Evolutionary conservation across 1,140 invertebrate species (phyloP).

Genomic region (Halictus rubicundus): DNA sequence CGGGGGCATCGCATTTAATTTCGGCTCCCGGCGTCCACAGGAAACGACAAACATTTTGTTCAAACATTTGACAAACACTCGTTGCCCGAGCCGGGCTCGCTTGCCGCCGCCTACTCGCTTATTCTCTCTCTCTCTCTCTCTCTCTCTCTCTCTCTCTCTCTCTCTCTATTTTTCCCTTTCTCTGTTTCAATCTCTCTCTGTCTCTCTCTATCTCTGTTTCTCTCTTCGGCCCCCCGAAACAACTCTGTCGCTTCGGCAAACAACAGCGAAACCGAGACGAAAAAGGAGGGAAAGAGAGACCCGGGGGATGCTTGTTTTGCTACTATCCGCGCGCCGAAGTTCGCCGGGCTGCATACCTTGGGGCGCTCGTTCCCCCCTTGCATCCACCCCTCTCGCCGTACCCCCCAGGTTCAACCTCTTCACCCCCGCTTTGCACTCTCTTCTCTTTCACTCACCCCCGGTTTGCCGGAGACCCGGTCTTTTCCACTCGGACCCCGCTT

Average conservation of each 20-base stretch:
- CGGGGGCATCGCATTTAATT: conserved; percentile 75
- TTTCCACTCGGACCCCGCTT: not conserved
- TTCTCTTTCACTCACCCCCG: not conserved
- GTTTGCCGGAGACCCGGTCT: no score
- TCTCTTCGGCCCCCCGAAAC: conserved; percentile 61
- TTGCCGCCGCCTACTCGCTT: conserved; percentile 17
- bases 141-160: no score
- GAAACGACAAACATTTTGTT: conserved; percentile 78
- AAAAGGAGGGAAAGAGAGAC: conserved; percentile 49
- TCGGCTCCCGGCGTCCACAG: conserved; percentile 62
- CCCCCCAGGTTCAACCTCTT: conserved; percentile 36
- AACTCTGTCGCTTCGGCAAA: conserved; percentile 74
- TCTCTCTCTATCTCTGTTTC: not conserved
- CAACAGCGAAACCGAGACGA: conserved; percentile 66
- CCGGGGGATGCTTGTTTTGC: conserved; percentile 63
- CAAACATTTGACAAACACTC: conserved; percentile 80
- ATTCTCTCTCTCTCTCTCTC: conserved; percentile 11
- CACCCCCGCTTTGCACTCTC: conserved; percentile 10
- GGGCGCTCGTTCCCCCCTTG: conserved; percentile 56
- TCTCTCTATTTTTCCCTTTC: no score
- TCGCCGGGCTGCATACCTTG: conserved; percentile 67
- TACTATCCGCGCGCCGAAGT: conserved; percentile 67
- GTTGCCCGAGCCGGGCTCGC: conserved; percentile 39
- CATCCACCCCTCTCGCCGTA: no score
- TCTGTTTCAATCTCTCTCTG: no score